Conservation (phyloP, 1,140 invertebrate genomes). For the Venustaconcha ellipsiformis region DNA sequence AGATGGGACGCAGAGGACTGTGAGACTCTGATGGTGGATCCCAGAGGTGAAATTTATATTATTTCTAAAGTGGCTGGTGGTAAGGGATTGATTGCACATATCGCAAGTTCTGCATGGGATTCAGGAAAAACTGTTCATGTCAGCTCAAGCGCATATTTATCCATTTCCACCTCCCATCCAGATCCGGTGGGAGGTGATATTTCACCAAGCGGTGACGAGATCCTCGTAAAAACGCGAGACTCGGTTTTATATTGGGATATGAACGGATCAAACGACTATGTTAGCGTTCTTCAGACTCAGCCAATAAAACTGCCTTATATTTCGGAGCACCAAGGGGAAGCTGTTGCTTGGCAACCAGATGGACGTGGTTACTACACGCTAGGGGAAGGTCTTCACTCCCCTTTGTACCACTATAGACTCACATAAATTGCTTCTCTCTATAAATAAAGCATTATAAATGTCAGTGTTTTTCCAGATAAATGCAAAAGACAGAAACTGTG, state of each 20-base stretch:
- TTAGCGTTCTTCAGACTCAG: slow-evolving; percentile 4
- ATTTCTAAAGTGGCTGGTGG: slow-evolving; percentile 31
- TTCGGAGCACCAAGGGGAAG: slow-evolving; percentile 15
- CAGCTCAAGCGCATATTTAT: neutral
- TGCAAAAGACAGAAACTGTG: no score
- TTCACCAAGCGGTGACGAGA: slow-evolving; percentile 32
- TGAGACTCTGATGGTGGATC: slow-evolving; percentile 41
- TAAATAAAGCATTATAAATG: no score
- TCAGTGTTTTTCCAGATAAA: no score
- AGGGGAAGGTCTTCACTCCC: no score
- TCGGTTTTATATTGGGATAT: slow-evolving; percentile 17
- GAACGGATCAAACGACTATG: slow-evolving; percentile 1
- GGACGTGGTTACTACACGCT: no score
- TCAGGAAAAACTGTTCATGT: slow-evolving; percentile 6
- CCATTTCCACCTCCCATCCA: no score
- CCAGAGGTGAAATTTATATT: slow-evolving; percentile 29
- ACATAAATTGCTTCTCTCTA: no score
- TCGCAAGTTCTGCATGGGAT: slow-evolving; percentile 27
- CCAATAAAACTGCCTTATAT: slow-evolving; percentile 12
- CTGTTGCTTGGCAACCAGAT: neutral
- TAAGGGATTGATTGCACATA: slow-evolving; percentile 18
- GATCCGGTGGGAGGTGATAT: slow-evolving; percentile 35
- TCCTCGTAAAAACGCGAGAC: slow-evolving; percentile 32
- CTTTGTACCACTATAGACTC: slow-evolving; percentile 1
- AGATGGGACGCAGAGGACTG: slow-evolving; percentile 34